Base-by-base conservation (phyloP, 2,113 vertebrate species). In the Gulo gulo region DNA sequence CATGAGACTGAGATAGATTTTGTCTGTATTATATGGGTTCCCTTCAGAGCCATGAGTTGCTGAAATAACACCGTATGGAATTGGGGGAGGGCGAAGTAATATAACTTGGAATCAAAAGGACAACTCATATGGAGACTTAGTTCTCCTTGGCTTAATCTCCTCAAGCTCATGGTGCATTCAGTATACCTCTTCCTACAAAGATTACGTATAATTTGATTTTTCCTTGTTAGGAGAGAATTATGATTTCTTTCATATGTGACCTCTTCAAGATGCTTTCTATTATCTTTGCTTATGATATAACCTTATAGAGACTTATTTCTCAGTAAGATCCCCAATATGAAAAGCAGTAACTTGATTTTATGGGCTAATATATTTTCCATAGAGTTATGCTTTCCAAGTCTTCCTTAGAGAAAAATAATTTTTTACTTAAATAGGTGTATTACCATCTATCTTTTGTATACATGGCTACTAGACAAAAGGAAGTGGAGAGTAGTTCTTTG, bases 271-370 rank as follows among this genome's bases (percentile, higher is more conserved):
- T 96, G 50, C 71, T 92, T 96, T 94, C 88, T 95, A 74, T 97
- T 97, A 93, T 96, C 84, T 97, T 86, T 94, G 90, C 87, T 95
- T 96, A 88, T 55, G 84, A 65, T 96, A 73, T 94, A 88, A 96
- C 57, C 73, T 94, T 88, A 94, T 74, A 91, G 34, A 96, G 80
- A 95, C 92, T 92, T 94, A 92, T 94, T 97, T 97, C 36, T 94
- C 45, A 88, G 91, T 87, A 92, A 95, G 80, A 57, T 97, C 69
- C 42, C 63, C 55, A 84, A 92, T 92, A 93, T 88, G 78, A 95
- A 91, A 76, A 81, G 88, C 57, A 94, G 76, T 89, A 57, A 78
- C 57, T 96, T 97, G 67, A 90, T 91, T 96, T 97, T 97, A 94
- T 91, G 80, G 52, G 36, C 74, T 88, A 85, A 87, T 81, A 74